These are phyloP conservation scores for Microtus richardsoni DNA, from an alignment of 2,113 vertebrate species.

Conservation along the genomic window DNA sequence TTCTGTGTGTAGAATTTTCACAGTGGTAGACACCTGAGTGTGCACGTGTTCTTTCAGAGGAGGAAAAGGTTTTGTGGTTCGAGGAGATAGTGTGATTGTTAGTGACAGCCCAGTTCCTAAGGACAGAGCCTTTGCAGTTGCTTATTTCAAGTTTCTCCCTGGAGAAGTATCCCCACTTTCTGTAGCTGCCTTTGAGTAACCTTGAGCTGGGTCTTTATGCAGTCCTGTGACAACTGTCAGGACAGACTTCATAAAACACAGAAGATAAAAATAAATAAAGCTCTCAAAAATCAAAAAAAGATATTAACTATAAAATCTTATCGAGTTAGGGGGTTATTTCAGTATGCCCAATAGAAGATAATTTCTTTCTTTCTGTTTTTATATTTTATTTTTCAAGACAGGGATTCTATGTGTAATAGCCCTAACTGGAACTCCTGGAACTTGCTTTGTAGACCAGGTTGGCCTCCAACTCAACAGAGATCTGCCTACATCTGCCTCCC, in stretches of 20 bases:
- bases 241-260: background rate
- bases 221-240: background rate
- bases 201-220: background rate
- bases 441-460: too few species aligned
- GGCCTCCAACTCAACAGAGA: too few species aligned
- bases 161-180: background rate
- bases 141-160: background rate
- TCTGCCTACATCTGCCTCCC: too few species aligned
- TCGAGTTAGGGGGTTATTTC: background rate
- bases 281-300: background rate
- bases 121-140: background rate
- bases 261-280: background rate
- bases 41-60: background rate
- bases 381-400: too few species aligned
- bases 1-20: background rate
- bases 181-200: background rate
- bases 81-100: background rate
- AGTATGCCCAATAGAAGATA: background rate
- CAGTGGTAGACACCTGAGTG: accelerated
- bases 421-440: too few species aligned
- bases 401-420: too few species aligned
- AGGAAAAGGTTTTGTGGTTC: too few species aligned
- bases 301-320: background rate
- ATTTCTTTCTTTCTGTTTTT: too few species aligned
- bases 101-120: too few species aligned